phyloP scores from a whole-genome alignment of 2,113 vertebrate species.

The Pteropus alecto region DNA sequence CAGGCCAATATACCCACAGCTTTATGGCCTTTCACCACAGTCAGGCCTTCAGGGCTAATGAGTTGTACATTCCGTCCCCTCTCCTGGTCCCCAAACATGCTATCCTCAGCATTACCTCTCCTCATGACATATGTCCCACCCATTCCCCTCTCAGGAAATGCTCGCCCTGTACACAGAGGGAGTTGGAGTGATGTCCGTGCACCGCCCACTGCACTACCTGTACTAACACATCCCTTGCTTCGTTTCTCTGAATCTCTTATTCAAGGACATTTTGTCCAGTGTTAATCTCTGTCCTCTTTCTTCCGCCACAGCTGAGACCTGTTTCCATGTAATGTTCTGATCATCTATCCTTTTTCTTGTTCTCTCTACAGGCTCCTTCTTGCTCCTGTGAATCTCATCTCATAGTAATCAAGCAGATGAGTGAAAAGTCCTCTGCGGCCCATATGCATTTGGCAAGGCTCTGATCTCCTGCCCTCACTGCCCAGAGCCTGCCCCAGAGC shows the following conservation, averaged over 20 bases:
- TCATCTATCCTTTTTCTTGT: neutral
- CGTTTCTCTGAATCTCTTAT: neutral
- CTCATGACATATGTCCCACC: too few species aligned
- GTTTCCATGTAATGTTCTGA: neutral
- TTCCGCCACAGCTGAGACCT: too few species aligned
- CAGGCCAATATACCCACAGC: neutral
- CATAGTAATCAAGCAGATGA: too few species aligned
- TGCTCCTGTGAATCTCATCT: neutral
- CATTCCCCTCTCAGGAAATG: neutral
- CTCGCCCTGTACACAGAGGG: neutral
- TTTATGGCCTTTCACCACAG: too few species aligned
- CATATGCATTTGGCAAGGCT: neutral
- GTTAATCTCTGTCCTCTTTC: too few species aligned
- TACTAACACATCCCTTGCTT: rapidly evolving
- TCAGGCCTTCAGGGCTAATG: rapidly evolving
- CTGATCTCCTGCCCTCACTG: neutral
- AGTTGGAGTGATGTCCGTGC: neutral
- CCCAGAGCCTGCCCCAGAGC: neutral
- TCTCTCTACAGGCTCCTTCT: neutral
- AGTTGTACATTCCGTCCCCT: too few species aligned
- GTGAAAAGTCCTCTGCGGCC: neutral
- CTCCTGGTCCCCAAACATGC: neutral
- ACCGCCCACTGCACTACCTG: neutral
- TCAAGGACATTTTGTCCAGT: neutral
- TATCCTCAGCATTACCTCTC: neutral